phyloP scores from a whole-genome alignment of 1,140 invertebrate genomes.

The Sarcophaga peregrina region DNA sequence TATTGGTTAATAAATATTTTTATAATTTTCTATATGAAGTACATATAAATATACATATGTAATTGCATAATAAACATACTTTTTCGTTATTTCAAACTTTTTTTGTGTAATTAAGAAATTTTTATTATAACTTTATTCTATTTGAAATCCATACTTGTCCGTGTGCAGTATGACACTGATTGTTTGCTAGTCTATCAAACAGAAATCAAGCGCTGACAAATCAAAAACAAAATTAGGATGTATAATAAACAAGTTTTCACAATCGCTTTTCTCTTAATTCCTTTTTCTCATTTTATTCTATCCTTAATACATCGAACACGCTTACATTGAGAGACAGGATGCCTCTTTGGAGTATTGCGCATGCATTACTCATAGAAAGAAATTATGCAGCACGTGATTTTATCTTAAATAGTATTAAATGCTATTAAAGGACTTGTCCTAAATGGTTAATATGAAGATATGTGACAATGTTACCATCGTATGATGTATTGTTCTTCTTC shows the following conservation, averaged over 20 bases:
- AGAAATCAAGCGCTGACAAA: conserved; percentile 26
- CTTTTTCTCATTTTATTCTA: not conserved
- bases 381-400: no score
- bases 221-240: not conserved
- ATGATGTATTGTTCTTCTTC: no score
- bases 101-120: no score
- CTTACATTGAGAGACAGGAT: not conserved
- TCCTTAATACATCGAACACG: not conserved
- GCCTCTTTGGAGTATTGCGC: not conserved
- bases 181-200: conserved; percentile 33
- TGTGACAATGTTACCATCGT: no score
- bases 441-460: no score
- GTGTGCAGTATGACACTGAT: conserved; percentile 35
- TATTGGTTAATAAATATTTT: no score
- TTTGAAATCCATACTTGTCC: conserved; percentile 33
- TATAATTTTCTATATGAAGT: no score
- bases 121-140: conserved; percentile 48
- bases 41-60: no score
- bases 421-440: no score
- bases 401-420: no score
- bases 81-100: no score
- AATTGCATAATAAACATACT: no score
- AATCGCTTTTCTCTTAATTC: conserved; percentile 20
- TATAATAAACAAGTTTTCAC: conserved; percentile 7
- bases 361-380: not conserved